These are phyloP conservation scores for Octomys mimax DNA, from an alignment of 2,797 vertebrate species.

Conservation along the genomic window DNA sequence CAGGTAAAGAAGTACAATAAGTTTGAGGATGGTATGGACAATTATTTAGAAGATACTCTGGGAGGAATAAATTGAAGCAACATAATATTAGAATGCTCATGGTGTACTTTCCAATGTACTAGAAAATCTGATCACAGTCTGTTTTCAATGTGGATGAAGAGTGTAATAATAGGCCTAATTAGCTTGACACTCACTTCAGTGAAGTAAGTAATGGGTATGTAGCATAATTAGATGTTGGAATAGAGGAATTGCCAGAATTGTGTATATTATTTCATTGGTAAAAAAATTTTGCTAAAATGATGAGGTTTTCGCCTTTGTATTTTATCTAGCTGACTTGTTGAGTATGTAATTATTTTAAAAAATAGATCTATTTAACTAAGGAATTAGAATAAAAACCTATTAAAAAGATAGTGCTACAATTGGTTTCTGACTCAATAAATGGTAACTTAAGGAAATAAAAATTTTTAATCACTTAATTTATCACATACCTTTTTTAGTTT, in stretches of 20 bases:
- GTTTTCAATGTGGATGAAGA: constrained; percentile 58
- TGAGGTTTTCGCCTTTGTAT: constrained; percentile 67
- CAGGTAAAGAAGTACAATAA: not conserved
- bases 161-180: constrained; percentile 71
- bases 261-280: constrained; percentile 68
- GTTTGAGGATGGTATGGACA: not conserved
- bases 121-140: not conserved
- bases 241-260: constrained; percentile 54
- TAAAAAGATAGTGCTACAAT: constrained; percentile 74
- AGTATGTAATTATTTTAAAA: constrained; percentile 73
- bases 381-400: constrained; percentile 67
- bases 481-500: constrained; percentile 32
- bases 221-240: constrained; percentile 70
- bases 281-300: constrained; percentile 71
- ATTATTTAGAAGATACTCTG: not conserved
- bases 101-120: not conserved
- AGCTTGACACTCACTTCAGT: constrained; percentile 62
- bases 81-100: not conserved
- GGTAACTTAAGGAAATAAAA: constrained; percentile 70
- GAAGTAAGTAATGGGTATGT: constrained; percentile 67
- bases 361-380: constrained; percentile 63
- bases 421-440: constrained; percentile 73
- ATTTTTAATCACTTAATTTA: constrained; percentile 73
- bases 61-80: not conserved
- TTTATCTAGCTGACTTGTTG: constrained; percentile 67